Conservation (phyloP, 2,888 invertebrate genomes). For the Trilocha varians region DNA sequence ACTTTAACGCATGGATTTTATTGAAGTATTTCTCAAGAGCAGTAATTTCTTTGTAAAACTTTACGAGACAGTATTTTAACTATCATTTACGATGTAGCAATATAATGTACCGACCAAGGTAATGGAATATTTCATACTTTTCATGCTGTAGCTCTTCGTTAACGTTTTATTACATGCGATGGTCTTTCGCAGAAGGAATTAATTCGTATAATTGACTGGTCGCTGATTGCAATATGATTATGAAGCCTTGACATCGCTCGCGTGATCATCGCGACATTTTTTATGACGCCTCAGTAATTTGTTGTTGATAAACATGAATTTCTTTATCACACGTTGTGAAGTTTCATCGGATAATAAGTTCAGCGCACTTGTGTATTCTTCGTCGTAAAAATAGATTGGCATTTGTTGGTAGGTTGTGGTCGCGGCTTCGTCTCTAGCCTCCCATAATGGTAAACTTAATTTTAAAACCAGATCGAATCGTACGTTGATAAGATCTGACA, state of each 20-base stretch:
- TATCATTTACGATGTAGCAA: neutral
- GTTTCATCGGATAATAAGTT: neutral
- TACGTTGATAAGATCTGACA: slow-evolving; percentile 19
- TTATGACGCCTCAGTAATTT: neutral
- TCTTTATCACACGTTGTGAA: too few relatives aligned
- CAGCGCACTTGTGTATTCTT: neutral
- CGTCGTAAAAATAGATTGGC: slow-evolving; percentile 1
- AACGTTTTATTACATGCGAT: neutral
- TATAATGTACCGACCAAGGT: neutral
- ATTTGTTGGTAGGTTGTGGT: slow-evolving; percentile 1
- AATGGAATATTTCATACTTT: neutral
- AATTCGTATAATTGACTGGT: slow-evolving; percentile 13
- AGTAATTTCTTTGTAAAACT: slow-evolving; percentile 2
- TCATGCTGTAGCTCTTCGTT: neutral
- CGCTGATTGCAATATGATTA: slow-evolving; percentile 35
- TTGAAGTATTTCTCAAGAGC: slow-evolving; percentile 8
- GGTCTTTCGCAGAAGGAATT: neutral
- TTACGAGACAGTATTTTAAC: neutral
- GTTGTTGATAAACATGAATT: too few relatives aligned
- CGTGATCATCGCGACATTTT: slow-evolving; percentile 17
- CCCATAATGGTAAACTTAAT: slow-evolving; percentile 13
- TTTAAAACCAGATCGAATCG: slow-evolving; percentile 24
- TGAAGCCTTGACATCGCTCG: slow-evolving; percentile 34
- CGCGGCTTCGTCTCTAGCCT: slow-evolving; percentile 2
- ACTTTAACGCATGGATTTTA: slow-evolving; percentile 17